Conservation (phyloP, 1,140 invertebrate species). For the Arion vulgaris region DNA sequence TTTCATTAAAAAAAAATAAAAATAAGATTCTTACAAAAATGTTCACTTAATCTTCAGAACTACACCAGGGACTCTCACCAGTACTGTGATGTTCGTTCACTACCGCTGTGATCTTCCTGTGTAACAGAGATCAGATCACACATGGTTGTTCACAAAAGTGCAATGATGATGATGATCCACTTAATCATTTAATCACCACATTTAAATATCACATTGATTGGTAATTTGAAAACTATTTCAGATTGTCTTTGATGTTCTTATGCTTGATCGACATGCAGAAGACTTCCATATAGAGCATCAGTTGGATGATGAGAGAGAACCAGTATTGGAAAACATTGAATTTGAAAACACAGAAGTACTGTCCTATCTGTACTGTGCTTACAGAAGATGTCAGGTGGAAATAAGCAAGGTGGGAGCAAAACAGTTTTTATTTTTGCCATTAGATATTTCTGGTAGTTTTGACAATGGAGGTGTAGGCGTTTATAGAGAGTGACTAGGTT, state of each 20-base stretch:
- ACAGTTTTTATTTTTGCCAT: not conserved
- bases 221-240: conserved; percentile 17
- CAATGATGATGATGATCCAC: no score
- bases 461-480: not conserved
- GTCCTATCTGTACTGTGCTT: conserved; percentile 21
- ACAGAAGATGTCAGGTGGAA: conserved; percentile 12
- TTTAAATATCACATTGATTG: no score
- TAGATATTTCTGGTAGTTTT: not conserved
- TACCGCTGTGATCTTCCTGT: no score
- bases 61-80: no score
- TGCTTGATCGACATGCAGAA: conserved; percentile 28
- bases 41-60: no score
- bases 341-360: conserved; percentile 31
- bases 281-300: conserved; percentile 29
- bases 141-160: no score
- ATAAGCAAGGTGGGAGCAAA: not conserved
- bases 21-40: no score
- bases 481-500: no score
- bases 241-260: conserved; percentile 37
- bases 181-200: no score
- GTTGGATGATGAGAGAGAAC: conserved; percentile 18
- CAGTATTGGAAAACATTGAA: not conserved
- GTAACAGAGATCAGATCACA: no score
- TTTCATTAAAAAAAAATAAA: no score
- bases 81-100: no score